Percentiles rank a stretch among this genome's conserved stretches.
These are phyloP conservation scores for Cardinalis cardinalis DNA, from an alignment of 2,113 vertebrate species.

Conservation along the genomic window DNA sequence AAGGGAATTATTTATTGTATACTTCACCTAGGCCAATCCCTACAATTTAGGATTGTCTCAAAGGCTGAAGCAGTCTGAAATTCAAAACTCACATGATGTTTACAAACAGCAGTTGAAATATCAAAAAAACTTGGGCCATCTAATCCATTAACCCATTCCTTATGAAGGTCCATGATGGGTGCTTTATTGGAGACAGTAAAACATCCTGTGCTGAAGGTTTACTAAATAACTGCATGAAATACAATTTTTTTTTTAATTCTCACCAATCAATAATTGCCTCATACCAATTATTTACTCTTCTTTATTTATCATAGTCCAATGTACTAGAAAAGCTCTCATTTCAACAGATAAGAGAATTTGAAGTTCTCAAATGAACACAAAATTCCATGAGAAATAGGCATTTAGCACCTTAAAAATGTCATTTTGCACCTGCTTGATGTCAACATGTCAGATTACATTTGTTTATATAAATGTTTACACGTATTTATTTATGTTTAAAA, in stretches of 20 bases:
- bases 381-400: neutral
- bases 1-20: neutral
- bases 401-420: neutral
- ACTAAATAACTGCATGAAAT: neutral
- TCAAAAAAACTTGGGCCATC: neutral
- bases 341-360: neutral
- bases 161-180: neutral
- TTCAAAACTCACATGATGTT: neutral
- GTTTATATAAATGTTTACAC: neutral
- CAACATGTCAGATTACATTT: neutral
- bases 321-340: neutral
- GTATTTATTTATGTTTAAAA: neutral
- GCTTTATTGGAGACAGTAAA: neutral
- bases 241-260: neutral
- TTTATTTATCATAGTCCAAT: neutral
- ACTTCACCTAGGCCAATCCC: neutral
- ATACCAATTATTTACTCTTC: neutral
- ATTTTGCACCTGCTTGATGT: neutral
- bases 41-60: neutral
- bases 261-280: neutral
- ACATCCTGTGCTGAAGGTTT: neutral
- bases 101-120: neutral
- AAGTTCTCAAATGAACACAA: neutral
- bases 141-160: neutral
- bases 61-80: neutral